Evolutionary conservation across 2,113 vertebrate species (phyloP).

Genomic region (Oncorhynchus mykiss): DNA sequence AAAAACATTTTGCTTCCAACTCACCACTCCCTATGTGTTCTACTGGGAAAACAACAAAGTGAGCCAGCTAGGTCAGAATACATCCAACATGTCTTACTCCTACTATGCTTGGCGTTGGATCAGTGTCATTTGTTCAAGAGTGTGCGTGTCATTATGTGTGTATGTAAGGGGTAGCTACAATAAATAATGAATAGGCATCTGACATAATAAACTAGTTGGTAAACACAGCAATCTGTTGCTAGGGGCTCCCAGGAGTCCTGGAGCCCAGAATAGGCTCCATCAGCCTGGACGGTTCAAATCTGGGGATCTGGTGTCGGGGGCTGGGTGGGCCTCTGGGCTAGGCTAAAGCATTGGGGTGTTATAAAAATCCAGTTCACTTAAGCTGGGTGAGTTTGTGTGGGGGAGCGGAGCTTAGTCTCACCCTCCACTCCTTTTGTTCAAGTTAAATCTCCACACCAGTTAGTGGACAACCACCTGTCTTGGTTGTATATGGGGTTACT

Average conservation of each 20-base stretch:
- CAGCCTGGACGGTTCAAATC: slow-evolving; percentile 67
- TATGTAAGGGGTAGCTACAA: slow-evolving; percentile 23
- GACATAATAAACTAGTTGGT: slow-evolving; percentile 49
- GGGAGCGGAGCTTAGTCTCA: slow-evolving; percentile 60
- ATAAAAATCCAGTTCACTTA: slow-evolving; percentile 66
- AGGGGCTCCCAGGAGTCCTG: slow-evolving; percentile 58
- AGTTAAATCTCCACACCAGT: slow-evolving; percentile 51
- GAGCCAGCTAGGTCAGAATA: slow-evolving; percentile 1
- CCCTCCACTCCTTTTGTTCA: slow-evolving; percentile 59
- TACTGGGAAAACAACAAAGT: background rate
- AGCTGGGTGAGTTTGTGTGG: slow-evolving; percentile 52
- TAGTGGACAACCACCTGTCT: slow-evolving; percentile 64
- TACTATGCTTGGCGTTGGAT: background rate
- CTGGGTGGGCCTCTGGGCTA: slow-evolving; percentile 26
- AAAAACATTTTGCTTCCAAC: no score
- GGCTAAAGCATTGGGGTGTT: slow-evolving; percentile 47
- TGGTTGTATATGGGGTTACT: slow-evolving; percentile 53
- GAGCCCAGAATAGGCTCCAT: slow-evolving; percentile 71
- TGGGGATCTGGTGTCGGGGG: slow-evolving; percentile 70
- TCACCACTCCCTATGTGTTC: background rate
- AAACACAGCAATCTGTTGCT: slow-evolving; percentile 75
- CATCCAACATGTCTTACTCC: background rate
- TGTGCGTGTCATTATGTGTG: slow-evolving; percentile 12
- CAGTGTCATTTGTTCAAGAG: background rate
- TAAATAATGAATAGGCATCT: slow-evolving; percentile 57